Percentiles rank a stretch among this genome's conserved stretches.
phyloP scores from a whole-genome alignment of 2,888 invertebrate genomes.

The Carabus problematicus region DNA sequence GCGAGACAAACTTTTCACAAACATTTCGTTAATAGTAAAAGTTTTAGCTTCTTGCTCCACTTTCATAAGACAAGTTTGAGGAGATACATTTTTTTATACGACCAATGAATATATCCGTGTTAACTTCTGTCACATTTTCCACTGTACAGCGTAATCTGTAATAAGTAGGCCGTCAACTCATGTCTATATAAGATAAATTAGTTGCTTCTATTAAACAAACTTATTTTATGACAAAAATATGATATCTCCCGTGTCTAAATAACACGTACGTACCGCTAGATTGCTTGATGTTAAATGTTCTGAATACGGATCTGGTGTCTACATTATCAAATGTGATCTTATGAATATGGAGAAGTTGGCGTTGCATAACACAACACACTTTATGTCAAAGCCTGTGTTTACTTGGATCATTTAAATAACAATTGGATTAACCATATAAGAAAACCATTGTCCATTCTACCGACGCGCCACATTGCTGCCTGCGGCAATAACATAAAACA shows the following conservation, averaged over 20 bases:
- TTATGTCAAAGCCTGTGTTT: constrained; percentile 30
- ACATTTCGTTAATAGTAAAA: constrained; percentile 32
- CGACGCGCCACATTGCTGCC: constrained; percentile 4
- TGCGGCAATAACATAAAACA: constrained; percentile 13
- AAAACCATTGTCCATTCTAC: constrained; percentile 27
- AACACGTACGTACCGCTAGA: no score
- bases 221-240: no score
- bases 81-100: constrained; percentile 16
- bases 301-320: constrained; percentile 11
- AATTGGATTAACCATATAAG: constrained; percentile 41
- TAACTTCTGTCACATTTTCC: no score
- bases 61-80: constrained; percentile 33
- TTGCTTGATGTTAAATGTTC: not conserved
- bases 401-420: constrained; percentile 39
- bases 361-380: not conserved
- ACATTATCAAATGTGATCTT: constrained; percentile 21
- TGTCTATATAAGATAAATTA: no score
- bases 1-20: constrained; percentile 23
- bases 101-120: constrained; percentile 18
- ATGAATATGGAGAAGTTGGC: constrained; percentile 34
- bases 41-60: constrained; percentile 27
- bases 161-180: no score
- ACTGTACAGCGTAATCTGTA: no score
- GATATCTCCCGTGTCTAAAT: no score
- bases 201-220: no score